Evolutionary conservation across 2,113 vertebrate species (phyloP).

Genomic region (Scomber japonicus): DNA sequence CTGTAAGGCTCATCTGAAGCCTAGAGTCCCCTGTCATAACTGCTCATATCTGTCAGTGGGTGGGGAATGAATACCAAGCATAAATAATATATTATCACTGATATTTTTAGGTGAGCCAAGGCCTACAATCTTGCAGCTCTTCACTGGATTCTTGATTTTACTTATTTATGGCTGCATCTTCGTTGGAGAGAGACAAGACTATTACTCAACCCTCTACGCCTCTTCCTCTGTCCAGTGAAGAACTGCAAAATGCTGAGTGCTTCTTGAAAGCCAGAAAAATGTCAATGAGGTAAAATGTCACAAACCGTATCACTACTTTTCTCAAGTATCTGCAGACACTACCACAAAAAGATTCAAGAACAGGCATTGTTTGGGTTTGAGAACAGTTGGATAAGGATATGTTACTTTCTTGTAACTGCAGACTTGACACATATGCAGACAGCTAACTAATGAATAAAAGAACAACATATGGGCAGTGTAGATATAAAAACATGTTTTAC

Average conservation of each 20-base stretch:
- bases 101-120: conserved; percentile 89
- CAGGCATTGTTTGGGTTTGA: conserved; percentile 12
- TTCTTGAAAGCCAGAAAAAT: conserved; percentile 76
- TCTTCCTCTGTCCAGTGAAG: conserved; percentile 58
- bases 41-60: conserved; percentile 85
- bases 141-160: conserved; percentile 81
- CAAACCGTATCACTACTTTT: conserved; percentile 39
- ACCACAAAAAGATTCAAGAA: conserved; percentile 8
- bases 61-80: conserved; percentile 85
- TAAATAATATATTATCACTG: conserved; percentile 92
- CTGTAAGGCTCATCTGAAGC: conserved; percentile 77
- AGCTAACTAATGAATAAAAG: neutral
- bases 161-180: conserved; percentile 81
- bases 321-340: conserved; percentile 45
- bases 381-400: conserved; percentile 26
- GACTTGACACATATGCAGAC: neutral
- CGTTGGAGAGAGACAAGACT: conserved; percentile 68
- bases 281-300: conserved; percentile 82
- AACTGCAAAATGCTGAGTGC: conserved; percentile 74
- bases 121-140: conserved; percentile 85
- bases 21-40: conserved; percentile 86
- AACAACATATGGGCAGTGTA: neutral
- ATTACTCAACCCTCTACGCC: conserved; percentile 56
- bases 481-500: neutral
- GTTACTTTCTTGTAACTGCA: conserved; percentile 19